Evolutionary conservation across 2,888 invertebrate genomes (phyloP).

Genomic region (Entomobrya multifasciata): DNA sequence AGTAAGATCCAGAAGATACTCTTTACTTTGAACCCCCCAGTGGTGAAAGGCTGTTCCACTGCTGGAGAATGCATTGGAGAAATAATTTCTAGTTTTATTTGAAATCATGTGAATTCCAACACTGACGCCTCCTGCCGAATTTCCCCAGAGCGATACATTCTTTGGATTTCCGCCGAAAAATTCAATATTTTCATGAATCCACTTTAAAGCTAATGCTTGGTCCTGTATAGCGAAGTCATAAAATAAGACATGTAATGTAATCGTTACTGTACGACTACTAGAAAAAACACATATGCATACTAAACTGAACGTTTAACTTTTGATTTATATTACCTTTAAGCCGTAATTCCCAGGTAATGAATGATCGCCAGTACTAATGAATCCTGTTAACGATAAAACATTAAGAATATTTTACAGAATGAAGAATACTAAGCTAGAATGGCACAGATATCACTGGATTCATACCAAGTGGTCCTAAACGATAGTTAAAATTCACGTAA

Average conservation of each 20-base stretch:
- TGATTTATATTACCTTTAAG: conserved; percentile 9
- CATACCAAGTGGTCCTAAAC: conserved; percentile 64
- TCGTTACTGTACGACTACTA: no score
- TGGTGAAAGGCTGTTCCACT: conserved; percentile 66
- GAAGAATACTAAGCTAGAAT: no score
- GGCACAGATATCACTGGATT: no score
- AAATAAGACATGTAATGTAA: no score
- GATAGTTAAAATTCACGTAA: conserved; percentile 71
- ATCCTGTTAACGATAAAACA: conserved; percentile 40
- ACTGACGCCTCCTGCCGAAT: conserved; percentile 52
- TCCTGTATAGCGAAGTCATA: conserved; percentile 49
- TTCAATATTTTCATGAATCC: conserved; percentile 65
- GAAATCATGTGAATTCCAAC: conserved; percentile 56
- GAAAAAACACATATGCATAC: no score
- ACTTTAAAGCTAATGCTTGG: no score
- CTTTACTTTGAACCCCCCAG: conserved; percentile 59
- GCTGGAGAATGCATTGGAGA: conserved; percentile 34
- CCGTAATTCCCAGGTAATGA: conserved; percentile 68
- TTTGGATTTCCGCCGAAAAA: conserved; percentile 64
- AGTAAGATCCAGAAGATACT: conserved; percentile 43
- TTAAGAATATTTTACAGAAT: no score
- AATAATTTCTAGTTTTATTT: conserved; percentile 49
- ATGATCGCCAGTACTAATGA: conserved; percentile 63
- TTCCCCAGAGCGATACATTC: conserved; percentile 62
- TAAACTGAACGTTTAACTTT: not conserved